phyloP scores from a whole-genome alignment of 2,113 vertebrate genomes.

The Entosphenus tridentatus region DNA sequence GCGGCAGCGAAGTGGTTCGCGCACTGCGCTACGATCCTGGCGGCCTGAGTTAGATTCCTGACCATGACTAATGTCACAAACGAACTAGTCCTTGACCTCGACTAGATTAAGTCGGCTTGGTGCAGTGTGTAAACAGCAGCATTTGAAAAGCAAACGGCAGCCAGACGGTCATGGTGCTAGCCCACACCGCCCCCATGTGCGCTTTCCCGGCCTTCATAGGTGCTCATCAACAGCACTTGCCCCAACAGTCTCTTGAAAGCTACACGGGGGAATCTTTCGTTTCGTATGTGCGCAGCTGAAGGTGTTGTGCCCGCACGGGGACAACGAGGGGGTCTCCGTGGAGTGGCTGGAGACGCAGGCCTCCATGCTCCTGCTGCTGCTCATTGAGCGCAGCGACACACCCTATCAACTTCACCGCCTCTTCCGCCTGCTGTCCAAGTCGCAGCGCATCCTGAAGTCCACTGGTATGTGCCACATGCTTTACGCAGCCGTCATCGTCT shows the following conservation, averaged over 20 bases:
- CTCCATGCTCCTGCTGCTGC: conserved; percentile 31
- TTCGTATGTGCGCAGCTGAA: conserved; percentile 23
- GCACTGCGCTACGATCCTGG: too few species aligned
- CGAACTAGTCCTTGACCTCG: too few species aligned
- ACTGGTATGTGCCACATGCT: conserved; percentile 26
- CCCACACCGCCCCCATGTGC: not conserved
- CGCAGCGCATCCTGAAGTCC: conserved; percentile 27
- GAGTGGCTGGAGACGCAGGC: conserved; percentile 49
- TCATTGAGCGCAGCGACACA: conserved; percentile 43
- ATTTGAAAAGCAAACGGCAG: not conserved
- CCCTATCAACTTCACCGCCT: conserved; percentile 48
- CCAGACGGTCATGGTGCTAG: too few species aligned
- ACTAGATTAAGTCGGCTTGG: too few species aligned
- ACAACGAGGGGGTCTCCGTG: conserved; percentile 17
- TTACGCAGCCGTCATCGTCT: too few species aligned
- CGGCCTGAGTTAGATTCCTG: too few species aligned
- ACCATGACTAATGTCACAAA: too few species aligned
- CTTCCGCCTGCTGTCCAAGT: conserved; percentile 38
- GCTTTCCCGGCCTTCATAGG: not conserved
- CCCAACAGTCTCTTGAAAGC: too few species aligned
- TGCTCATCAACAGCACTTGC: too few species aligned
- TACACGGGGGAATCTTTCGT: too few species aligned
- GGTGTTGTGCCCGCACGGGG: conserved; percentile 3
- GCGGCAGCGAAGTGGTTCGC: too few species aligned
- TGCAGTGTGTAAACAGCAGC: not conserved